These are phyloP conservation scores for Falco naumanni DNA, from an alignment of 2,797 vertebrate species.

Conservation along the genomic window DNA sequence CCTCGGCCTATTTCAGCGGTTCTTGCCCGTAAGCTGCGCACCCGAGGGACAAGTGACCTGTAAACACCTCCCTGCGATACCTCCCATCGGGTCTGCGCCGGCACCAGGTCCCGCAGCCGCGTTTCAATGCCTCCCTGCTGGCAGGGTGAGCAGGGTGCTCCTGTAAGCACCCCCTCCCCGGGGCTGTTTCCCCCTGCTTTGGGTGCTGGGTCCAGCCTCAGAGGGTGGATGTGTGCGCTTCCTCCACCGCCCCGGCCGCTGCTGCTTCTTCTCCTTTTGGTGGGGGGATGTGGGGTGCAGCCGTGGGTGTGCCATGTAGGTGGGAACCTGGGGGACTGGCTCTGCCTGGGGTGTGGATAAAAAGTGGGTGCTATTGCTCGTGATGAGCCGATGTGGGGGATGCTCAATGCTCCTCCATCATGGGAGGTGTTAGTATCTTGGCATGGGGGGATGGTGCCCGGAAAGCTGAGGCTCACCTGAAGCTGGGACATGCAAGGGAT, in stretches of 20 bases:
- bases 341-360: neutral
- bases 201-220: neutral
- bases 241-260: neutral
- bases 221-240: neutral
- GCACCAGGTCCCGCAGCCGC: accelerated
- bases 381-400: neutral
- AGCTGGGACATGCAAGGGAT: neutral
- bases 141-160: neutral
- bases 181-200: accelerated
- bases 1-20: neutral
- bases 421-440: accelerated
- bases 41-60: neutral
- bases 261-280: neutral
- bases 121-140: accelerated
- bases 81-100: accelerated
- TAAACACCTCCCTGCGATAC: neutral
- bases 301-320: accelerated
- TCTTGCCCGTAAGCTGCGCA: neutral
- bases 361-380: neutral
- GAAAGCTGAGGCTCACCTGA: neutral
- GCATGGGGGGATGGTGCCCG: accelerated
- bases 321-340: neutral
- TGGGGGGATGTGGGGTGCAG: accelerated
- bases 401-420: neutral
- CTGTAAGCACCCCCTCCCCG: neutral